A percentile compares a stretch with the other conserved stretches of the same genome.
Evolutionary conservation across 2,797 vertebrate genomes (phyloP).

Genomic region (Telmatherina bonti): DNA sequence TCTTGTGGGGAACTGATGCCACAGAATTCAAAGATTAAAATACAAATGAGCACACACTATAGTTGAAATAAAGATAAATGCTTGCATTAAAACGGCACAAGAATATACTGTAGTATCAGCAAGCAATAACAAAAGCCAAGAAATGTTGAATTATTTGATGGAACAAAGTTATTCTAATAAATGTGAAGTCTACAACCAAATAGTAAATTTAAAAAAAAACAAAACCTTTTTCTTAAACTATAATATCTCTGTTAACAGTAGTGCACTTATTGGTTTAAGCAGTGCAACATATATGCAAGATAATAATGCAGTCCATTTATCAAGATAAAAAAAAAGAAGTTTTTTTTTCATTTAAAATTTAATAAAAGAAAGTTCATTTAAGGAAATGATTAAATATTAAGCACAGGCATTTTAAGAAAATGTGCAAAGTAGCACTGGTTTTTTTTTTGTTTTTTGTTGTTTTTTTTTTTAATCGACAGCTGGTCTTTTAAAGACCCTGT

Average conservation of each 20-base stretch:
- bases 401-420: constrained; percentile 86
- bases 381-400: constrained; percentile 84
- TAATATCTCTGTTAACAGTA: constrained; percentile 89
- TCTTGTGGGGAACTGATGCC: constrained; percentile 75
- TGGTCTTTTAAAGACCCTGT: constrained; percentile 70
- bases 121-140: constrained; percentile 83
- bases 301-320: constrained; percentile 89
- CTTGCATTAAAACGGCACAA: constrained; percentile 82
- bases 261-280: constrained; percentile 90
- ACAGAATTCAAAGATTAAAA: constrained; percentile 70
- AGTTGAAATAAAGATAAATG: constrained; percentile 78
- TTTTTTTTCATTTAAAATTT: constrained; percentile 79
- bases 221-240: constrained; percentile 83
- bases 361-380: constrained; percentile 81
- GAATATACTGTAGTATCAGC: constrained; percentile 80
- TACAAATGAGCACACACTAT: constrained; percentile 76
- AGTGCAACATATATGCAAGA: constrained; percentile 90
- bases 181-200: constrained; percentile 84
- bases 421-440: constrained; percentile 86
- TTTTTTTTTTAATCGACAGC: constrained; percentile 64
- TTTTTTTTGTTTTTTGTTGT: neutral
- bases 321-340: constrained; percentile 72
- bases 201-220: constrained; percentile 71
- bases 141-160: constrained; percentile 78
- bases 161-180: constrained; percentile 81